A percentile compares a stretch with the other conserved stretches of the same genome.
phyloP scores from a whole-genome alignment of 37 sponge, comb jelly and placozoan species.

The Hexactinellida sp. region DNA sequence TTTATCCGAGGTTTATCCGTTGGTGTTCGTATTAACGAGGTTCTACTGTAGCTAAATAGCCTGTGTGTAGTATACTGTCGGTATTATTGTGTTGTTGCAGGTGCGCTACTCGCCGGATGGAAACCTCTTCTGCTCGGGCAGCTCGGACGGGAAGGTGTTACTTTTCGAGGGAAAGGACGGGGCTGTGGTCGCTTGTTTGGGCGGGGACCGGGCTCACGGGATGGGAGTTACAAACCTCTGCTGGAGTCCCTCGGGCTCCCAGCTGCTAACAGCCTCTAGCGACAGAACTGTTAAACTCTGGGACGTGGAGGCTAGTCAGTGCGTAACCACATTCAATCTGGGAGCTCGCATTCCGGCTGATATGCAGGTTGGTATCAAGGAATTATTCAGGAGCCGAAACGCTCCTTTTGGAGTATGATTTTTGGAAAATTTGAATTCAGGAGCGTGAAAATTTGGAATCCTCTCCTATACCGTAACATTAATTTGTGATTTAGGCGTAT shows the following conservation, averaged over 20 bases:
- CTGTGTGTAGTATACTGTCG: too few relatives aligned
- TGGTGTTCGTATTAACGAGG: too few relatives aligned
- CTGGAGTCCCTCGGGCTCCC: slow-evolving; percentile 67
- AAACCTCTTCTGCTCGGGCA: slow-evolving; percentile 57
- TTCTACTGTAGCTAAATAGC: too few relatives aligned
- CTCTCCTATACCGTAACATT: too few relatives aligned
- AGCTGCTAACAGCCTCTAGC: slow-evolving; percentile 85
- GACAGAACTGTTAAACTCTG: slow-evolving; percentile 91
- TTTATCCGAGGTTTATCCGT: too few relatives aligned
- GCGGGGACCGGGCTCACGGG: slow-evolving; percentile 60
- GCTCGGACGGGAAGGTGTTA: slow-evolving; percentile 69
- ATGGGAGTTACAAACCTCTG: slow-evolving; percentile 29
- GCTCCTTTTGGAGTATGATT: too few relatives aligned
- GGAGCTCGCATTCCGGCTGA: neutral
- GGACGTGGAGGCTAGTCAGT: slow-evolving; percentile 68
- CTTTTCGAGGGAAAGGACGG: slow-evolving; percentile 77
- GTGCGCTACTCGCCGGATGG: slow-evolving; percentile 81
- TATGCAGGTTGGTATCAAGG: neutral
- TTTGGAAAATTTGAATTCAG: too few relatives aligned
- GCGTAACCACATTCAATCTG: slow-evolving; percentile 39
- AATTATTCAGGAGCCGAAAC: too few relatives aligned
- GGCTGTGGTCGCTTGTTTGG: slow-evolving; percentile 51
- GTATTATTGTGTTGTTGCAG: too few relatives aligned
- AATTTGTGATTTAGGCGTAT: too few relatives aligned
- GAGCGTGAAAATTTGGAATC: too few relatives aligned